Conservation (phyloP, 2,113 vertebrate species). For the Harpagus bidentatus region DNA sequence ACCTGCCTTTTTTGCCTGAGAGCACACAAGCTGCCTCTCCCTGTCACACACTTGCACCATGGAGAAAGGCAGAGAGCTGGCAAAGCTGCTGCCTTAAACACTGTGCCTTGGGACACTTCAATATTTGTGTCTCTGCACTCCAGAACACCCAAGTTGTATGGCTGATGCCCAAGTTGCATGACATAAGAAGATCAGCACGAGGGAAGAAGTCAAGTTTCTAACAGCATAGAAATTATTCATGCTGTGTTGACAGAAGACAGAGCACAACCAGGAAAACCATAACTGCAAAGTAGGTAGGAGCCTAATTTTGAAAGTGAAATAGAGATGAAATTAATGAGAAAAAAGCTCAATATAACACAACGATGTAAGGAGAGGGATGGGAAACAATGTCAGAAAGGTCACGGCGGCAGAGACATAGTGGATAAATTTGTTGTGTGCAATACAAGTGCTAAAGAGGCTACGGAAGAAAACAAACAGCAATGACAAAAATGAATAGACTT, state of each 20-base stretch:
- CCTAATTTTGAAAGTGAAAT: background rate
- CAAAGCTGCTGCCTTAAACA: background rate
- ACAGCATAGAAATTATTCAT: background rate
- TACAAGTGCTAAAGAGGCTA: background rate
- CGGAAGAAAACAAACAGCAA: background rate
- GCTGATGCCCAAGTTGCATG: background rate
- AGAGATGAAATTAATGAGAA: background rate
- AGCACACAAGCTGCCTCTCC: background rate
- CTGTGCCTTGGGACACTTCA: background rate
- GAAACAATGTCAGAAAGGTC: background rate
- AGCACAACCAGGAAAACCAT: background rate
- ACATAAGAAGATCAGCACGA: background rate
- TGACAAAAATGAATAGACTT: background rate
- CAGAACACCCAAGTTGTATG: background rate
- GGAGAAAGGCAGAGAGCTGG: background rate
- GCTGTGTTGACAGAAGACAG: background rate
- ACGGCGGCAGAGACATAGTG: background rate
- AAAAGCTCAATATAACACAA: background rate
- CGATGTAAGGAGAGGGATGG: background rate
- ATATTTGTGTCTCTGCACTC: background rate
- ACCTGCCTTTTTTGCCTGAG: background rate
- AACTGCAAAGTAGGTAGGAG: background rate
- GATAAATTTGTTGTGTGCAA: background rate
- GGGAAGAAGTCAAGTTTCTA: background rate
- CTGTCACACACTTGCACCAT: background rate